These are phyloP conservation scores for Fregata magnificens DNA, from an alignment of 2,113 vertebrate species.

Conservation along the genomic window DNA sequence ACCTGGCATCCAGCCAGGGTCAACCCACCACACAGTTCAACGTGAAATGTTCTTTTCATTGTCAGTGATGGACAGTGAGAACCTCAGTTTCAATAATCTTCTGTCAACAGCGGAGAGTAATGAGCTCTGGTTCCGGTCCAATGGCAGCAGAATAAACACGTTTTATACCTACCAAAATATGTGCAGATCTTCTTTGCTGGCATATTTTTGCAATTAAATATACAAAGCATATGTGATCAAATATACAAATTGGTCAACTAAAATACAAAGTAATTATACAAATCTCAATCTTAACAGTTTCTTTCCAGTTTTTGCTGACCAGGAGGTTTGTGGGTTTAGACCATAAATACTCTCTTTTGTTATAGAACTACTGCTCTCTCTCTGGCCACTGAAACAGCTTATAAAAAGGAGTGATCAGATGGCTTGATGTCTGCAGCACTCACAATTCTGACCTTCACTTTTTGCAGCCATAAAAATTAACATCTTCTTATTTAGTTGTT, in stretches of 20 bases:
- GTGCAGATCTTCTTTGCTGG: not conserved
- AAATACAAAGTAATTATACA: not conserved
- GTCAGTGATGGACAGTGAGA: not conserved
- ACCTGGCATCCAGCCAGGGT: too few relatives aligned
- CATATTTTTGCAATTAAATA: not conserved
- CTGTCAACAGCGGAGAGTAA: not conserved
- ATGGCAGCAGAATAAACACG: not conserved
- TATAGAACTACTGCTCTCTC: not conserved
- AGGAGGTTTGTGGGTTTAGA: not conserved
- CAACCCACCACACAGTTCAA: not conserved
- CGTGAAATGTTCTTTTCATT: not conserved
- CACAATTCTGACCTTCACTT: not conserved
- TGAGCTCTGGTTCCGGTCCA: not conserved
- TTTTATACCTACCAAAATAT: not conserved
- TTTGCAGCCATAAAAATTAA: not conserved
- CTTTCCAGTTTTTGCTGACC: not conserved
- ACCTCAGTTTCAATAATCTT: conserved; percentile 8
- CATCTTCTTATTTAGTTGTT: not conserved
- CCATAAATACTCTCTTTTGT: not conserved
- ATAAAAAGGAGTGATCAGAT: not conserved
- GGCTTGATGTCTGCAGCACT: not conserved
- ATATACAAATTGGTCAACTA: not conserved
- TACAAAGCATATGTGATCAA: not conserved
- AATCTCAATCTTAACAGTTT: not conserved
- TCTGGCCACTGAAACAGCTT: not conserved